These are phyloP conservation scores for Trachymyrmex septentrionalis DNA, from an alignment of 1,140 invertebrate genomes.

Conservation along the genomic window DNA sequence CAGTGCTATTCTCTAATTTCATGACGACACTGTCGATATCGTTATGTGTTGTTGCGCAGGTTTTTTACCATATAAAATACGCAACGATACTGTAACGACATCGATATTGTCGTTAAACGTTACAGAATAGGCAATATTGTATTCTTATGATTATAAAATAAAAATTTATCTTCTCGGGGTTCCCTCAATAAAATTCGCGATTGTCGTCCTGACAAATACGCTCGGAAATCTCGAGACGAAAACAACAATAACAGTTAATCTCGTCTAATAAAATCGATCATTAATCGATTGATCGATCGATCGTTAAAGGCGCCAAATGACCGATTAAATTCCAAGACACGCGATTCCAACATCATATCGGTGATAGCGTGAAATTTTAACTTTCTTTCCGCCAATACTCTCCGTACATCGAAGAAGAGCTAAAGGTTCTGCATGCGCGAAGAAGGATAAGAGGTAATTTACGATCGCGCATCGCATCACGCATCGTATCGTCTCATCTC, in stretches of 20 bases:
- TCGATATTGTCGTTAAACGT: too few species aligned
- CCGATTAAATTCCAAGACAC: slow-evolving; percentile 27
- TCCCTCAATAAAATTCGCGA: background rate
- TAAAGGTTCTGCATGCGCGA: slow-evolving; percentile 17
- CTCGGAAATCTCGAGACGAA: background rate
- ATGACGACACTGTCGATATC: too few species aligned
- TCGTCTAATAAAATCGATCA: background rate
- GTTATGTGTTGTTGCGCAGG: too few species aligned
- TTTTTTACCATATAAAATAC: too few species aligned
- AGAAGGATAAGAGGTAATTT: slow-evolving; percentile 70
- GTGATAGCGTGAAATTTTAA: slow-evolving; percentile 35
- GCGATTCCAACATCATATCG: too few species aligned
- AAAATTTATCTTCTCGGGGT: too few species aligned
- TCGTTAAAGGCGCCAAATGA: slow-evolving; percentile 13
- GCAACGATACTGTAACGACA: too few species aligned
- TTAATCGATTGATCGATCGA: slow-evolving; percentile 1
- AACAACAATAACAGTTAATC: background rate
- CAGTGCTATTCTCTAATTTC: too few species aligned
- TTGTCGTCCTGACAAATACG: background rate
- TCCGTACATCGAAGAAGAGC: background rate
- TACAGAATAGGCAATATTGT: too few species aligned
- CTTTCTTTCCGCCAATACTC: slow-evolving; percentile 28
- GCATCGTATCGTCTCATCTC: slow-evolving; percentile 38
- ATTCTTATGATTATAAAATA: too few species aligned
- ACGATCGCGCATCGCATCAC: slow-evolving; percentile 64